A percentile compares a stretch with the other conserved stretches of the same genome.
phyloP scores from a whole-genome alignment of 1,140 invertebrate genomes.

The Delia radicum region DNA sequence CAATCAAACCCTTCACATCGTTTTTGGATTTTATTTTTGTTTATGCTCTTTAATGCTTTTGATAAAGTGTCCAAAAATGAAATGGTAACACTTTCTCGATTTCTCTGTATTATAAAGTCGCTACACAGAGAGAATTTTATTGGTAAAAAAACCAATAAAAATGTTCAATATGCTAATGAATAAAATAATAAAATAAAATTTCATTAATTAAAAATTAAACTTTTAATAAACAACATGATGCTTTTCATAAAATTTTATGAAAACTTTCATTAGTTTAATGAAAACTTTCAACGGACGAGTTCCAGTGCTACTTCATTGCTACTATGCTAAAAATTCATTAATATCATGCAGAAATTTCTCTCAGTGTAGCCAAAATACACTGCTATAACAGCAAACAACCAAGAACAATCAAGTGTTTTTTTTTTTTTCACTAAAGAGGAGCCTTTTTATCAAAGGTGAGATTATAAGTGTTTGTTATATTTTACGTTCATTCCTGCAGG shows the following conservation, averaged over 20 bases:
- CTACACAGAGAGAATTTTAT: no score
- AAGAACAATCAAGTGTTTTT: background rate
- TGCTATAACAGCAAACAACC: background rate
- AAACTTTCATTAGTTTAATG: no score
- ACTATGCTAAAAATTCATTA: no score
- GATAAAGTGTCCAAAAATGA: background rate
- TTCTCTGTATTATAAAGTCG: background rate
- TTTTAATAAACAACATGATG: no score
- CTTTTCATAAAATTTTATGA: no score
- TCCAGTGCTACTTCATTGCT: no score
- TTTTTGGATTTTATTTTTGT: background rate
- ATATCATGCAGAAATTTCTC: no score
- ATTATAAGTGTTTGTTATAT: background rate
- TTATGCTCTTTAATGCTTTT: background rate
- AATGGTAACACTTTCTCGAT: background rate
- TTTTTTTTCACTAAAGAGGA: background rate
- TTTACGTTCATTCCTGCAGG: background rate
- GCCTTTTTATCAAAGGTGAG: background rate
- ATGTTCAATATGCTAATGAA: no score
- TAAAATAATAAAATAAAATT: no score
- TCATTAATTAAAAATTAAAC: no score
- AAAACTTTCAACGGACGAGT: background rate
- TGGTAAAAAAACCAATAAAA: no score
- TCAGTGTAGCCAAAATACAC: background rate
- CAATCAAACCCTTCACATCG: background rate